phyloP scores from a whole-genome alignment of 2,113 vertebrate species.

The Marmota monax region DNA sequence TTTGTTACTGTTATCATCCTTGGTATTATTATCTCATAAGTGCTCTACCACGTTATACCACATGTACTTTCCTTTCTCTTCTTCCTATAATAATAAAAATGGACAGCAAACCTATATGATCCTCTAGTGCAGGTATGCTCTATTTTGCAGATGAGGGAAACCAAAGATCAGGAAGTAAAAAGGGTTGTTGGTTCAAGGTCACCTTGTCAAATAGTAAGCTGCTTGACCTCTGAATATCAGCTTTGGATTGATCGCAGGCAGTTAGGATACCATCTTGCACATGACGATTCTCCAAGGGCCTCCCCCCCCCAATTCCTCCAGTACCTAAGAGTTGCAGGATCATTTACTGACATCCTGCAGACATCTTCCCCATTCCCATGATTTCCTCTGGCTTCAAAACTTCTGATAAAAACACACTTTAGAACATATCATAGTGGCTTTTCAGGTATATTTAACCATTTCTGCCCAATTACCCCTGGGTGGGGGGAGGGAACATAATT shows the following conservation, averaged over 20 bases:
- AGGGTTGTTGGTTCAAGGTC: not conserved
- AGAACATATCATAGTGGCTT: not conserved
- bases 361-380: fast-evolving
- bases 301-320: too few relatives aligned
- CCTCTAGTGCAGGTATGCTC: not conserved
- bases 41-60: not conserved
- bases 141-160: not conserved
- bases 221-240: not conserved
- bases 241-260: not conserved
- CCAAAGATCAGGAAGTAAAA: not conserved
- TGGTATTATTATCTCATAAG: not conserved
- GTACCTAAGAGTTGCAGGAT: not conserved
- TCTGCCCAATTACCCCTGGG: not conserved
- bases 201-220: not conserved
- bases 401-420: not conserved
- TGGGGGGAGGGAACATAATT: not conserved
- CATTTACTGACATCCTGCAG: not conserved
- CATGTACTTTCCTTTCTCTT: not conserved
- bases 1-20: not conserved
- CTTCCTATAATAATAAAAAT: not conserved
- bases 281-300: fast-evolving
- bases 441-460: not conserved
- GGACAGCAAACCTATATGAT: not conserved
- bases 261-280: not conserved
- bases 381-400: not conserved